Evolutionary conservation across 2,888 invertebrate genomes (phyloP).

Genomic region (Aporophyla nigra): DNA sequence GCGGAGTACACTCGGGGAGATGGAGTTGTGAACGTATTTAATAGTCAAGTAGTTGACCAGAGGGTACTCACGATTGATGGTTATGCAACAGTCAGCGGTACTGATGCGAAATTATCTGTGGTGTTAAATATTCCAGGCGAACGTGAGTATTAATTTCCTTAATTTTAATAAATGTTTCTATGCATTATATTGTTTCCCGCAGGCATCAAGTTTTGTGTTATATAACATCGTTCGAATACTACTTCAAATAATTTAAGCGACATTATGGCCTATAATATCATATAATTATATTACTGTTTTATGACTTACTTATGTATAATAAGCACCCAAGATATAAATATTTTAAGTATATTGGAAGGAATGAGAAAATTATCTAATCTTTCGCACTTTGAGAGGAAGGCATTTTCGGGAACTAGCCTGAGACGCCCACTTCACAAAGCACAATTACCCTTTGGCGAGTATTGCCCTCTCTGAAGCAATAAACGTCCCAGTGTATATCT

Average conservation of each 20-base stretch:
- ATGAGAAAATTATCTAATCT: neutral
- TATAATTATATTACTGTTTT: neutral
- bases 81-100: constrained; percentile 74
- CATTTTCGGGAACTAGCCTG: no score
- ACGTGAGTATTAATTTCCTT: constrained; percentile 66
- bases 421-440: no score
- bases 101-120: constrained; percentile 79
- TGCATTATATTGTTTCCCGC: neutral
- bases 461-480: no score
- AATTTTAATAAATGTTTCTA: neutral
- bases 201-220: neutral
- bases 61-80: constrained; percentile 77
- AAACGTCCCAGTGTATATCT: no score
- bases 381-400: no score
- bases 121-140: constrained; percentile 73
- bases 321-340: neutral
- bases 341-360: neutral
- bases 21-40: constrained; percentile 74
- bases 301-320: neutral
- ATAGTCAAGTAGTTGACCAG: constrained; percentile 82
- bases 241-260: neutral
- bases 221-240: constrained; percentile 3
- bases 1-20: constrained; percentile 76
- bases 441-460: no score
- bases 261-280: neutral